Conservation (phyloP, 2,797 vertebrate genomes). For the Sebastes steindachneri region DNA sequence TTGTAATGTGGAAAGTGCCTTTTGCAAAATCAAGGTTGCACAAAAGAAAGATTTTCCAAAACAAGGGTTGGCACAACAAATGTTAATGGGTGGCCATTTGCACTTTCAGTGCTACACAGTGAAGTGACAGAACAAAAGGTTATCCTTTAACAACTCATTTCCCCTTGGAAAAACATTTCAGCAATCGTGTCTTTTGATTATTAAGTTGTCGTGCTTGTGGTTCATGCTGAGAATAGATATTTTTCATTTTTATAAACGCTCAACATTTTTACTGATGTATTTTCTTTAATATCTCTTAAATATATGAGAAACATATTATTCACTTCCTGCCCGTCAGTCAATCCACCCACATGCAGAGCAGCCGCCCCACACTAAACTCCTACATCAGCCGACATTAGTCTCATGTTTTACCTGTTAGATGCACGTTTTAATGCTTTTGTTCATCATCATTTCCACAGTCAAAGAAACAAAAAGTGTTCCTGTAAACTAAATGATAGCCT, state of each 20-base stretch:
- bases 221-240: neutral
- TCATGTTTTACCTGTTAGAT: neutral
- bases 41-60: constrained; percentile 2
- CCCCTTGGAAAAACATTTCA: neutral
- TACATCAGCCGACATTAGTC: neutral
- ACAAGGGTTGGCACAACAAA: neutral
- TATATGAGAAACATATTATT: neutral
- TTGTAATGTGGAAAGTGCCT: neutral
- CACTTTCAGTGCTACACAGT: neutral
- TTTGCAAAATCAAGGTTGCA: constrained; percentile 5
- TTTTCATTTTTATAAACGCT: neutral
- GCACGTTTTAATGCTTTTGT: neutral
- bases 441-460: neutral
- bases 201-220: neutral
- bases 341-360: too few relatives aligned
- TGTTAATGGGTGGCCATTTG: neutral
- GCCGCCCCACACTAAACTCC: neutral
- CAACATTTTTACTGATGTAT: neutral
- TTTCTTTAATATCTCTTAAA: neutral
- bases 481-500: neutral
- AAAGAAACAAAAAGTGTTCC: neutral
- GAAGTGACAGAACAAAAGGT: neutral
- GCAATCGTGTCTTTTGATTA: neutral
- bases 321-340: neutral
- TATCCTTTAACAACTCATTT: neutral